phyloP scores from a whole-genome alignment of 1,140 invertebrate genomes.

The Macrostomum lignano region DNA sequence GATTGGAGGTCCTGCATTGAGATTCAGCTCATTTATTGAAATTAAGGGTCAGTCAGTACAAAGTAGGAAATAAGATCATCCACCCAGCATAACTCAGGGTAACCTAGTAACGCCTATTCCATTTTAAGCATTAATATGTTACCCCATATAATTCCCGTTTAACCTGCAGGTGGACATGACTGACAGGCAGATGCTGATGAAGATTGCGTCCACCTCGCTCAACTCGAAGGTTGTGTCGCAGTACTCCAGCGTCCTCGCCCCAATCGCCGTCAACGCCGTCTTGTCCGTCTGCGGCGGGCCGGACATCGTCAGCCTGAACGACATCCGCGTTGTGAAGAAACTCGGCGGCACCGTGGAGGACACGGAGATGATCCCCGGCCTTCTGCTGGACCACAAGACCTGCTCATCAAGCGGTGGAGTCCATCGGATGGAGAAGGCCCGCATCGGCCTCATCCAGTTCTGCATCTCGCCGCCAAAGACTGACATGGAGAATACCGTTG shows the following conservation, averaged over 20 bases:
- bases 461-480: slow-evolving; percentile 98
- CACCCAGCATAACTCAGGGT: too few species aligned
- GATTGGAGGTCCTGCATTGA: too few species aligned
- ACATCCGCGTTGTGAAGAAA: slow-evolving; percentile 82
- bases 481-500: slow-evolving; percentile 82
- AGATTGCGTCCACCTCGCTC: slow-evolving; percentile 77
- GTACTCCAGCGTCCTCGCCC: slow-evolving; percentile 67
- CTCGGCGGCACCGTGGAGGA: slow-evolving; percentile 79
- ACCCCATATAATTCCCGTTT: too few species aligned
- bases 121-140: too few species aligned
- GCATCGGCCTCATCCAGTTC: slow-evolving; percentile 95
- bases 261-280: slow-evolving; percentile 84
- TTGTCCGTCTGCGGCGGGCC: slow-evolving; percentile 46
- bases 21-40: too few species aligned
- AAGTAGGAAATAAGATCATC: too few species aligned
- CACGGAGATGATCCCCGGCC: slow-evolving; percentile 69
- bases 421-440: slow-evolving; percentile 73
- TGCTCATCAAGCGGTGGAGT: slow-evolving; percentile 63
- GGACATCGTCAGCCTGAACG: slow-evolving; percentile 38
- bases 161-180: slow-evolving; percentile 44
- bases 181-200: slow-evolving; percentile 57
- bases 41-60: too few species aligned
- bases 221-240: slow-evolving; percentile 97
- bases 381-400: slow-evolving; percentile 59
- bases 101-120: too few species aligned